A percentile compares a stretch with the other conserved stretches of the same genome.
These are phyloP conservation scores for Tenthredo notha DNA, from an alignment of 2,888 invertebrate genomes.

Conservation along the genomic window DNA sequence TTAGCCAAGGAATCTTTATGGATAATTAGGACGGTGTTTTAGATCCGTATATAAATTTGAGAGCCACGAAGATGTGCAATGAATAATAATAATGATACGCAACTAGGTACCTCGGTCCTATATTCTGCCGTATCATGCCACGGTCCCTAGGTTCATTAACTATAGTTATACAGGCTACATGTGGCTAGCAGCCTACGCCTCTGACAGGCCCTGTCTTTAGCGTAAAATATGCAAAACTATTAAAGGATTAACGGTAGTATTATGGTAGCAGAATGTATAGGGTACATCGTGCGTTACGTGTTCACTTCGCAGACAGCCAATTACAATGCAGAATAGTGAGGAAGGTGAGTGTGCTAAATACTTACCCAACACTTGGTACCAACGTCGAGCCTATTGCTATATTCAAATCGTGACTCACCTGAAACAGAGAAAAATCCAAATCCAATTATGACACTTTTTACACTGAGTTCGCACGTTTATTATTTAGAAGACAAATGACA, in stretches of 20 bases:
- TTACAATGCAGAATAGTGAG: slow-evolving; percentile 34
- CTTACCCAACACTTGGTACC: slow-evolving; percentile 50
- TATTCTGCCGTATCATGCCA: slow-evolving; percentile 26
- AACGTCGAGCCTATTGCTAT: neutral
- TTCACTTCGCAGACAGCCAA: slow-evolving; percentile 34
- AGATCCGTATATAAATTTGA: slow-evolving; percentile 25
- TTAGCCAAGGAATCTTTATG: neutral
- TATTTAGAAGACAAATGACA: neutral
- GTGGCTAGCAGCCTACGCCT: slow-evolving; percentile 2
- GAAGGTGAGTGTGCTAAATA: slow-evolving; percentile 44
- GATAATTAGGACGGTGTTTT: slow-evolving; percentile 16
- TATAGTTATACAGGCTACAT: slow-evolving; percentile 19
- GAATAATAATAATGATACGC: slow-evolving; percentile 31
- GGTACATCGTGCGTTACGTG: slow-evolving; percentile 2
- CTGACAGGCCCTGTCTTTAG: slow-evolving; percentile 42
- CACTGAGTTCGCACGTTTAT: slow-evolving; percentile 8
- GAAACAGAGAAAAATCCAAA: slow-evolving; percentile 55
- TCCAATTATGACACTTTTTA: slow-evolving; percentile 56
- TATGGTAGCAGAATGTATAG: slow-evolving; percentile 45
- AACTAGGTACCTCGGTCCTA: slow-evolving; percentile 22
- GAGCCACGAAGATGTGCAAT: slow-evolving; percentile 31
- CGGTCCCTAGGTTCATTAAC: slow-evolving; percentile 17
- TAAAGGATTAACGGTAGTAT: slow-evolving; percentile 54
- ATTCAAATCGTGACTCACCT: slow-evolving; percentile 58
- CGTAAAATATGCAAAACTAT: slow-evolving; percentile 55